Evolutionary conservation across 2,113 vertebrate genomes (phyloP).

Genomic region (Oryzias curvinotus): DNA sequence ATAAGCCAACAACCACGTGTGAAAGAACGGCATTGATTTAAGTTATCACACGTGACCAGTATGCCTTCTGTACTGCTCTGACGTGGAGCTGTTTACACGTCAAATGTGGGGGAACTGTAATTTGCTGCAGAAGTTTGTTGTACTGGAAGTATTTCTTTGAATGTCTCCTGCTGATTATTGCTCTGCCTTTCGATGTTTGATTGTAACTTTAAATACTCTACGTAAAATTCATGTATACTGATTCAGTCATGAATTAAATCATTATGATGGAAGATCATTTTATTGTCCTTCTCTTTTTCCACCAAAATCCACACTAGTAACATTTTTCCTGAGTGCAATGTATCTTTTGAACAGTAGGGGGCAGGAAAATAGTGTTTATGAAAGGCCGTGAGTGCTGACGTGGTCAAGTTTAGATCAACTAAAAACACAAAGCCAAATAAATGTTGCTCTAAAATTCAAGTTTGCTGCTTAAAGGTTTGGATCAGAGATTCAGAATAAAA

Average conservation of each 20-base stretch:
- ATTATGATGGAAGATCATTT: conserved; percentile 11
- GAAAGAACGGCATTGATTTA: conserved; percentile 7
- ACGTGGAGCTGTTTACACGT: conserved; percentile 13
- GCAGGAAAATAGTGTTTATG: conserved; percentile 4
- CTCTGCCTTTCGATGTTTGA: conserved; percentile 52
- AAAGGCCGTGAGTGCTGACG: conserved; percentile 8
- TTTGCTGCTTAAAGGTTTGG: too few relatives aligned
- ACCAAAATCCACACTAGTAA: too few relatives aligned
- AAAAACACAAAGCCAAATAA: background rate
- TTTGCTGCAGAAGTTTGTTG: conserved; percentile 3
- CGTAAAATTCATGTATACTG: conserved; percentile 10
- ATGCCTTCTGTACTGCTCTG: conserved; percentile 47
- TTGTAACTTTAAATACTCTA: conserved; percentile 32
- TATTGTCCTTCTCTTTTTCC: background rate
- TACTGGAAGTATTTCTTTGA: conserved; percentile 26
- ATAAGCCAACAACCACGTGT: conserved; percentile 13
- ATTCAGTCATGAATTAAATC: conserved; percentile 29
- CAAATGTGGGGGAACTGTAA: conserved; percentile 16
- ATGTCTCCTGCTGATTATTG: conserved; percentile 27
- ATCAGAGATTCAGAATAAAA: too few relatives aligned
- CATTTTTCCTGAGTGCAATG: conserved; percentile 49
- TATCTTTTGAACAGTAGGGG: conserved; percentile 82
- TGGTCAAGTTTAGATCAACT: conserved; percentile 2
- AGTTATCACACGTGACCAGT: conserved; percentile 14
- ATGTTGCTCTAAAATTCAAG: too few relatives aligned